Conservation (phyloP, 2,888 invertebrate species). For the Galeruca laticollis region DNA sequence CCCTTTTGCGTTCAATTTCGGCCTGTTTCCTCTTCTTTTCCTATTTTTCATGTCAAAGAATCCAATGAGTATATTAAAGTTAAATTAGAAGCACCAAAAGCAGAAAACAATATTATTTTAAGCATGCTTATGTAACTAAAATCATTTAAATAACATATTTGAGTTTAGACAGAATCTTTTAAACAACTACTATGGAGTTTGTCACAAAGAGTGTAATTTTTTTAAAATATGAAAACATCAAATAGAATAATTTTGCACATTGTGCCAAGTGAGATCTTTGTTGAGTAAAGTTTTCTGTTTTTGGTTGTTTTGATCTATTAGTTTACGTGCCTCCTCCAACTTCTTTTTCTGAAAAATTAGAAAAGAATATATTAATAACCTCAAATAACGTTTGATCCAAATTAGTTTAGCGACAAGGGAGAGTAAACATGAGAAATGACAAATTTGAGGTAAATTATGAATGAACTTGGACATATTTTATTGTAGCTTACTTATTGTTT, state of each 20-base stretch:
- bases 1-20: conserved; percentile 98
- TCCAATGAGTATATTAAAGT: conserved; percentile 11
- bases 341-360: conserved; percentile 80
- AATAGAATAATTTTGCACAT: no score
- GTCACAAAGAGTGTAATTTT: no score
- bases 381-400: not conserved
- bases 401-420: not conserved
- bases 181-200: no score
- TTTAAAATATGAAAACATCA: no score
- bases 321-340: conserved; percentile 82
- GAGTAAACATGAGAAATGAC: not conserved
- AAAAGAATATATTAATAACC: conserved; percentile 45
- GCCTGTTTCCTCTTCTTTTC: conserved; percentile 98
- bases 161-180: no score
- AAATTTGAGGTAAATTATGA: conserved; percentile 7
- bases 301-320: conserved; percentile 19
- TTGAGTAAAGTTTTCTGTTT: conserved; percentile 39
- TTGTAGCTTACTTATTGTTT: not conserved
- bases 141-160: no score
- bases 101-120: conserved; percentile 6
- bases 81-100: not conserved
- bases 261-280: not conserved
- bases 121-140: no score
- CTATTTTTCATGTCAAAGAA: conserved; percentile 67
- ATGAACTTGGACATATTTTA: not conserved